Conservation (phyloP, 1,140 invertebrate species). For the Teleogryllus occipitalis region DNA sequence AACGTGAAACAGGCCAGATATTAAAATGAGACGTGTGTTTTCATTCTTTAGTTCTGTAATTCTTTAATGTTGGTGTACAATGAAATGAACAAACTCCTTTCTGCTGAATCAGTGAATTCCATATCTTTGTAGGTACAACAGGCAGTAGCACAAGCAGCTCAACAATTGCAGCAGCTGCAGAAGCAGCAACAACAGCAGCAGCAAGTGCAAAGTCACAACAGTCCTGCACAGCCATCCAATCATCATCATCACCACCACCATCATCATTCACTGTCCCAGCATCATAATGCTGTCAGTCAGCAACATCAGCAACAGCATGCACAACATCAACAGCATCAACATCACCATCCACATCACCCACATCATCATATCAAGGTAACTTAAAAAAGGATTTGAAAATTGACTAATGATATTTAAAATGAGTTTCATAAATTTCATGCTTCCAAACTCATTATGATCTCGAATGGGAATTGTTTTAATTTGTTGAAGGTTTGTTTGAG, state of each 20-base stretch:
- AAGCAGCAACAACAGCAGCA: slow-evolving; percentile 41
- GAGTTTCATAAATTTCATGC: no score
- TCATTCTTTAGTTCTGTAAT: no score
- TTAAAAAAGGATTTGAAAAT: slow-evolving; percentile 24
- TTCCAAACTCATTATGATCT: no score
- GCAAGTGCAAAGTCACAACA: slow-evolving; percentile 26
- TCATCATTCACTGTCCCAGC: slow-evolving; percentile 30
- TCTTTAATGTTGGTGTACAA: no score
- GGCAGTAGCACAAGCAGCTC: slow-evolving; percentile 70
- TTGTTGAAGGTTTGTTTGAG: no score
- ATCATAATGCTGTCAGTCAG: slow-evolving; percentile 30
- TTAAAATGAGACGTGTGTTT: no score
- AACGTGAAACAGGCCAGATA: no score
- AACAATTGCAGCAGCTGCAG: slow-evolving; percentile 70
- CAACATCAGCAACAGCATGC: slow-evolving; percentile 38
- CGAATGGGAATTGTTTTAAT: no score
- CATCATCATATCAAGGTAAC: slow-evolving; percentile 38
- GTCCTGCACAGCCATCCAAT: slow-evolving; percentile 26
- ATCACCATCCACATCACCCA: slow-evolving; percentile 38
- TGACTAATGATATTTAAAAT: no score
- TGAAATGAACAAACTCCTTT: background rate
- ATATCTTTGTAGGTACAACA: slow-evolving; percentile 51
- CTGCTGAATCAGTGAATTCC: background rate
- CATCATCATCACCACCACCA: slow-evolving; percentile 25
- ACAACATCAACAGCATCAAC: slow-evolving; percentile 34